These are phyloP conservation scores for Panulirus ornatus DNA, from an alignment of 1,140 invertebrate genomes.

Conservation along the genomic window DNA sequence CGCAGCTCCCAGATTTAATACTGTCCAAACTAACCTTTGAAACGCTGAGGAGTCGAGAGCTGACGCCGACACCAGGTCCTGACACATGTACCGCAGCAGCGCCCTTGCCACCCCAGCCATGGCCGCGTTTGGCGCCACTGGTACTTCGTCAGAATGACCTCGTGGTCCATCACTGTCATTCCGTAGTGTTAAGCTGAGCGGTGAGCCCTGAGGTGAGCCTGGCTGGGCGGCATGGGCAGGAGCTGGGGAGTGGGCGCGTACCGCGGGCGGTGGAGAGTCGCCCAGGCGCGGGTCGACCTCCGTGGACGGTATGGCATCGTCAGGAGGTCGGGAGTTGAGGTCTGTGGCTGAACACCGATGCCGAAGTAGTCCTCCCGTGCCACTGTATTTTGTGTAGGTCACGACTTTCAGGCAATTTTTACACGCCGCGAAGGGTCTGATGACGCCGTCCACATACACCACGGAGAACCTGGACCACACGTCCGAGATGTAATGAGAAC, in stretches of 20 bases:
- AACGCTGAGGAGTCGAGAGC: conserved; percentile 70
- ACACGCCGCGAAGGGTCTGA: conserved; percentile 70
- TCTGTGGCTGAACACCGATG: conserved; percentile 72
- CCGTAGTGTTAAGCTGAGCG: conserved; percentile 52
- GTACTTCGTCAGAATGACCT: conserved; percentile 21
- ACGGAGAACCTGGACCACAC: conserved; percentile 74
- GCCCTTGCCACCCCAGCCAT: conserved; percentile 74
- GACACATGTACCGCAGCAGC: conserved; percentile 74
- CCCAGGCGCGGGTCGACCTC: conserved; percentile 56
- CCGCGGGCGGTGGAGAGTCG: conserved; percentile 61
- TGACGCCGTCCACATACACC: conserved; percentile 71
- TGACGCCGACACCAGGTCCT: conserved; percentile 65
- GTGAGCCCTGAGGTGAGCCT: conserved; percentile 50
- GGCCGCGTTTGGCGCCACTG: conserved; percentile 66
- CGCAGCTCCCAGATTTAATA: conserved; percentile 74
- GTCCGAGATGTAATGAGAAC: conserved; percentile 72
- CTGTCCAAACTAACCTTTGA: conserved; percentile 73
- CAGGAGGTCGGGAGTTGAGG: conserved; percentile 54
- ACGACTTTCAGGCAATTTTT: conserved; percentile 74
- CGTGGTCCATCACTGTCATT: conserved; percentile 45
- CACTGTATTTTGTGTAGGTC: conserved; percentile 74
- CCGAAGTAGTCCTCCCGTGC: conserved; percentile 71
- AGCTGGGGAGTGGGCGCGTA: conserved; percentile 59
- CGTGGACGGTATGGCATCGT: conserved; percentile 33
- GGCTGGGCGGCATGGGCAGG: conserved; percentile 65